These are phyloP conservation scores for Synergus umbraculus DNA, from an alignment of 2,888 invertebrate genomes.

Conservation along the genomic window DNA sequence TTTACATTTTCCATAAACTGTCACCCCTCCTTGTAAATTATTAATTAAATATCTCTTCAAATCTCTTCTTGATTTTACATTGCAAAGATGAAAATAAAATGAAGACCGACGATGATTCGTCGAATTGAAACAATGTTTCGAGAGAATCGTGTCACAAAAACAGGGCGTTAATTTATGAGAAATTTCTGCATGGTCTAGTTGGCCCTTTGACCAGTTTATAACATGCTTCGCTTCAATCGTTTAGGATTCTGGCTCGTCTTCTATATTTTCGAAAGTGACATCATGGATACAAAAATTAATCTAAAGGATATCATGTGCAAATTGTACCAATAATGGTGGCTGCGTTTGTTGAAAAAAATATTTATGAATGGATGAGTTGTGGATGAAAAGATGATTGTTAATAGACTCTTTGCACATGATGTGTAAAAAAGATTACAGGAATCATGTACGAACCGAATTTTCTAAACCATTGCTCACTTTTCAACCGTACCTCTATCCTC, in stretches of 20 bases:
- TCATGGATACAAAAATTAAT: background rate
- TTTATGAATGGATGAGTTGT: background rate
- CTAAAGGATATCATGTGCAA: background rate
- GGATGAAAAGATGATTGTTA: background rate
- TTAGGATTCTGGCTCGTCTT: conserved; percentile 3
- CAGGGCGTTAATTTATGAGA: conserved; percentile 37
- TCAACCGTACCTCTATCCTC: no score
- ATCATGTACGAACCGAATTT: no score
- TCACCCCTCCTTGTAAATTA: no score
- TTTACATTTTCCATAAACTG: background rate
- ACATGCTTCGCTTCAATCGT: conserved; percentile 38
- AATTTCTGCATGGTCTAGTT: conserved; percentile 30
- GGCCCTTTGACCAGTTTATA: conserved; percentile 23
- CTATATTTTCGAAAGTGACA: conserved; percentile 1
- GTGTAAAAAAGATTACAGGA: no score
- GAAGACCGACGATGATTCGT: background rate
- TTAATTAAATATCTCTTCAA: no score
- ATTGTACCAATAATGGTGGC: background rate
- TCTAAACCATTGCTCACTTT: no score
- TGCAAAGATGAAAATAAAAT: background rate
- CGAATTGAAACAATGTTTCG: conserved; percentile 19
- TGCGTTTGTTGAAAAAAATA: background rate
- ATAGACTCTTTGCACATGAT: no score
- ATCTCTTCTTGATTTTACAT: no score
- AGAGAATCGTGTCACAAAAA: conserved; percentile 35